Evolutionary conservation across 2,888 invertebrate species (phyloP), one percentile per base, ranked within the genome.

Genomic region (Synergus itoensis): DNA sequence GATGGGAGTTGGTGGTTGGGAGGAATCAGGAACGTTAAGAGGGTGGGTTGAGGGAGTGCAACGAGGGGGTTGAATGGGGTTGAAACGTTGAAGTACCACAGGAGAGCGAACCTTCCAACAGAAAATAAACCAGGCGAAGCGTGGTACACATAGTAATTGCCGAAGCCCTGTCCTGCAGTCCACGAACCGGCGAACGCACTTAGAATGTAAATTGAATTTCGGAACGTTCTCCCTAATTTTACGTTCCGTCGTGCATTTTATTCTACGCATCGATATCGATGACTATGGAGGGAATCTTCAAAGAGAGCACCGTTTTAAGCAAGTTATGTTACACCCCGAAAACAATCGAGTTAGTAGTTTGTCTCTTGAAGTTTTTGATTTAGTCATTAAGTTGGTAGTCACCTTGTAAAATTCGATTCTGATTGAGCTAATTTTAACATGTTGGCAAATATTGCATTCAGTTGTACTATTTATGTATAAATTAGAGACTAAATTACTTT

Each of bases 191-290:
- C n/a, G 65, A 45, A 45, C 64, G 63, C 77, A 77, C 69, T 77
- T 77, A 53, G 77, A 67, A 77, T 77, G 77, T 67, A 69, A 77
- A 77, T 77, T 77, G 77, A 77, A 77, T 77, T 77, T 77, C 69
- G 77, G 67, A 62, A 41, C 73, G 21, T n/a, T 43, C 77, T 60
- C 60, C 40, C 67, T 67, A 67, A 67, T 67, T 67, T 67, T 67
- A 43, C 67, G 67, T 60, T 21, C 21, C 60, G 12, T 12, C 60
- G 21, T 60, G 60, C 60, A 60, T 60, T 60, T 21, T 2, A 11
- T 60, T 60, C 21, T 21, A 60, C 21, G 60, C 60, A 60, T 60
- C 21, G 21, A 60, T 60, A 60, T 12, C 21, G 60, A 21, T 21
- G 21, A 21, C 60, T 11, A 21, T 21, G 12, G 60, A 60, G 12